Base-by-base conservation (phyloP, 2,888 invertebrate species). In the Abscondita cerata region DNA sequence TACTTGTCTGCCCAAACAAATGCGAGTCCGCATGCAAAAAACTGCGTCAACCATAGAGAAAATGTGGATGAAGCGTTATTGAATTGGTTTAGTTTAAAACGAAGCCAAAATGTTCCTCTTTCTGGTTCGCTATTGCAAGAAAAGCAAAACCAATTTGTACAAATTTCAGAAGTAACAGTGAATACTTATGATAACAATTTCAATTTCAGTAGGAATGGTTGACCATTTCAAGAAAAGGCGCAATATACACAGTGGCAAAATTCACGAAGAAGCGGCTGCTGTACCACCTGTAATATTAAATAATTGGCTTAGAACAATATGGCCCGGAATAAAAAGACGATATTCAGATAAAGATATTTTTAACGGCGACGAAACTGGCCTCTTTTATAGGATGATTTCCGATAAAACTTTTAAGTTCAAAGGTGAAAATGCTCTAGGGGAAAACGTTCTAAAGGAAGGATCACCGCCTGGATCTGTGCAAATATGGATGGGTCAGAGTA, bases 361-460 rank as follows among this genome's bases (percentile, higher is more conserved):
- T 18, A 54, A 54, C 16, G 54, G 40, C 3, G 54, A 54, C 11
- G 54, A 54, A 54, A 54, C 41, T 4, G 53, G 44, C 9, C 9
- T 54, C 11, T 46, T 46, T 33, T 54, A 15, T 18, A 36, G 11
- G 12, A 19, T 18, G 25, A 40, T 25, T 1, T 70, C 72, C 3
- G 68, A 72, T 48, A 69, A 68, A 67, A 72, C 70, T n/a, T n/a
- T n/a, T n/a, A n/a, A n/a, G n/a, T 72, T 74, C 31, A 70, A 71
- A 66, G 56, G 65, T 70, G 73, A 63, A 70, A 51, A 41, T 73
- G 73, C 48, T 63, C 65, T 46, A 72, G 72, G 19, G 74, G 72
- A 12, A 75, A 75, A 68, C 51, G 68, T 19, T 71, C 71, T 40
- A 73, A 73, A 62, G 70, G 72, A 34, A 52, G 71, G 50, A 53